A percentile compares a stretch with the other conserved stretches of the same genome.
Conservation (phyloP, 2,113 vertebrate species). For the Zosterops borbonicus region DNA sequence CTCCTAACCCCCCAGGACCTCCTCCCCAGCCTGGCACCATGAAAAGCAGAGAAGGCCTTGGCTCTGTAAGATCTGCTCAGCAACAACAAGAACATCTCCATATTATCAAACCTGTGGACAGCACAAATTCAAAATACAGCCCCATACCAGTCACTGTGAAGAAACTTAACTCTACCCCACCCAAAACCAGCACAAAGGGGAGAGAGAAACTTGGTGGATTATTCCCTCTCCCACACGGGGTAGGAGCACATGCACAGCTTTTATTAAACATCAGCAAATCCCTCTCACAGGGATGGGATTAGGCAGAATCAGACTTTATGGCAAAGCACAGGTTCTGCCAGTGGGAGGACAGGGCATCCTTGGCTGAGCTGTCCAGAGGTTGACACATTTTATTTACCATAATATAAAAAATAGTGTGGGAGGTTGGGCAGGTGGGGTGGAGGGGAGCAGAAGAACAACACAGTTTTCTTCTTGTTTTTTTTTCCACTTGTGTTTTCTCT, state of each 20-base stretch:
- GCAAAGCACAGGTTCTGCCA: not conserved
- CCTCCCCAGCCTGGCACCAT: not conserved
- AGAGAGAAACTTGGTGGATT: not conserved
- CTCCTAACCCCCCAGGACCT: not conserved
- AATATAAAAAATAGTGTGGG: fast-evolving
- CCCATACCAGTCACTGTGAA: not conserved
- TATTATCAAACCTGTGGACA: not conserved
- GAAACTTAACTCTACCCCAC: not conserved
- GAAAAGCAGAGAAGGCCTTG: not conserved
- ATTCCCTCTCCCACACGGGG: not conserved
- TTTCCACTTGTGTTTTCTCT: not conserved
- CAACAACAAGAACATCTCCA: not conserved
- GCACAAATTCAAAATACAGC: not conserved
- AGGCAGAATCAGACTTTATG: not conserved
- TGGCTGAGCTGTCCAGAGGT: not conserved
- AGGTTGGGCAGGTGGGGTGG: not conserved
- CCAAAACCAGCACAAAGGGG: not conserved
- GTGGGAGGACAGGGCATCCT: not conserved
- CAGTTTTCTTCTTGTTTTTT: not conserved
- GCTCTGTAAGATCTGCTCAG: not conserved
- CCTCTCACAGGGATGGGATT: not conserved
- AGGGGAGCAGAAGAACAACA: not conserved
- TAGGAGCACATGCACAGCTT: not conserved
- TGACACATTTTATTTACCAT: not conserved
- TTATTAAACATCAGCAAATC: not conserved